Evolutionary conservation across 2,113 vertebrate genomes (phyloP).

Genomic region (Cyphomyrus discorhynchus): DNA sequence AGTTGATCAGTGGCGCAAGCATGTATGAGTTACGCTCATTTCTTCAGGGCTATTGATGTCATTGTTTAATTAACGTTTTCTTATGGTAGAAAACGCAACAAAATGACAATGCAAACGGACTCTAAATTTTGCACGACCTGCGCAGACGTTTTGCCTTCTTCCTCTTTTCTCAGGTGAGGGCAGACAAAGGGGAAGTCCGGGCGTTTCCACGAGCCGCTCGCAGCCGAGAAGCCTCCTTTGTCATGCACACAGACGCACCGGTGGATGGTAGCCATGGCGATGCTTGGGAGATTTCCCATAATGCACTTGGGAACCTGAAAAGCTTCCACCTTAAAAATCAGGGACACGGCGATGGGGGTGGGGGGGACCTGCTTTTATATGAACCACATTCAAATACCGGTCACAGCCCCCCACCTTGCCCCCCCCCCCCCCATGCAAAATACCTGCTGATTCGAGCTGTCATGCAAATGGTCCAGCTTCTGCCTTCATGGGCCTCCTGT

Average conservation of each 20-base stretch:
- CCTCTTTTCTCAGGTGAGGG: background rate
- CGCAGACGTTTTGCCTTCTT: background rate
- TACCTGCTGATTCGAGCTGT: background rate
- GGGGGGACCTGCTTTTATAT: background rate
- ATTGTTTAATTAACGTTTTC: background rate
- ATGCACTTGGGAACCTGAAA: background rate
- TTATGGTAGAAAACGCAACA: background rate
- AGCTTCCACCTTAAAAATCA: background rate
- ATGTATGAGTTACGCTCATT: background rate
- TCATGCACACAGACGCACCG: background rate
- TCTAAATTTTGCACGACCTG: background rate
- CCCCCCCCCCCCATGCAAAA: background rate
- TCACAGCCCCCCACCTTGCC: background rate
- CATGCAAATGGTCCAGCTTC: slow-evolving; percentile 16
- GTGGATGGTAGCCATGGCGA: background rate
- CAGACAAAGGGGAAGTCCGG: background rate
- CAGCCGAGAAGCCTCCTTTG: background rate
- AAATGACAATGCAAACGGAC: background rate
- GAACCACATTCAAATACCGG: background rate
- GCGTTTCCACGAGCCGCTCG: background rate
- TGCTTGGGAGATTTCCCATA: background rate
- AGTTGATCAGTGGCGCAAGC: background rate
- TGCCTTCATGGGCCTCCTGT: background rate
- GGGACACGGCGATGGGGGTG: background rate
- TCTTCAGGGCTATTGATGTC: background rate